Percentiles rank a stretch among this genome's conserved stretches.
Evolutionary conservation across 1,140 invertebrate genomes (phyloP).

Genomic region (Monomorium pharaonis): DNA sequence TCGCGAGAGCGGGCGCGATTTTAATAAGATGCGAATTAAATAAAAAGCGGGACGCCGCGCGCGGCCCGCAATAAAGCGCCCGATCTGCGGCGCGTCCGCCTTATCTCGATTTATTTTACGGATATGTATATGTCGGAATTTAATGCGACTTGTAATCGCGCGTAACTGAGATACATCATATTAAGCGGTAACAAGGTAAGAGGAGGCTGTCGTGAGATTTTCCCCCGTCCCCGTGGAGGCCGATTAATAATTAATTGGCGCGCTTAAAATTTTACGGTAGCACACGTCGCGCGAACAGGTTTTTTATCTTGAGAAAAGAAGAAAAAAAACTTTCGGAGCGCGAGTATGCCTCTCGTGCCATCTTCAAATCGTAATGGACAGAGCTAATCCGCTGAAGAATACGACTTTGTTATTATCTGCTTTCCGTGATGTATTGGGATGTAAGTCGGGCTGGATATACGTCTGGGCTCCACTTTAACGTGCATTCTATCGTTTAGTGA

Average conservation of each 20-base stretch:
- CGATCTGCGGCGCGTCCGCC: not conserved
- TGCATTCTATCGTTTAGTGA: constrained; percentile 39
- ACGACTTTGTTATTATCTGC: not conserved
- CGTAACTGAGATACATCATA: constrained; percentile 3
- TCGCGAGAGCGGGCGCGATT: constrained; percentile 17
- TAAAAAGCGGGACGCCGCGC: constrained; percentile 16
- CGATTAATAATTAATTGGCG: constrained; percentile 17
- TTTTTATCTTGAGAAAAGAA: not conserved
- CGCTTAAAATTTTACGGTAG: constrained; percentile 12
- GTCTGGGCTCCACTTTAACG: constrained; percentile 17
- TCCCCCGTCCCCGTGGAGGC: not conserved
- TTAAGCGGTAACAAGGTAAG: constrained; percentile 22
- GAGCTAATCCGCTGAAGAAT: not conserved
- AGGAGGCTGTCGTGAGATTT: not conserved
- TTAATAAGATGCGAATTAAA: constrained; percentile 52
- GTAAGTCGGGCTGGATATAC: not conserved
- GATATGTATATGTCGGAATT: constrained; percentile 12
- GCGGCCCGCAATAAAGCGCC: not conserved
- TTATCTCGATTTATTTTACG: constrained; percentile 30
- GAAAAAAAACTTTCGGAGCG: not conserved
- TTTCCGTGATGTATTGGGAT: not conserved
- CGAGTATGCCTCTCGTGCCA: not conserved
- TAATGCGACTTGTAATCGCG: constrained; percentile 14
- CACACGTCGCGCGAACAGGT: not conserved
- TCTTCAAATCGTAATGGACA: not conserved